phyloP scores from a whole-genome alignment of 2,888 invertebrate genomes.

The Heliconius hortense region DNA sequence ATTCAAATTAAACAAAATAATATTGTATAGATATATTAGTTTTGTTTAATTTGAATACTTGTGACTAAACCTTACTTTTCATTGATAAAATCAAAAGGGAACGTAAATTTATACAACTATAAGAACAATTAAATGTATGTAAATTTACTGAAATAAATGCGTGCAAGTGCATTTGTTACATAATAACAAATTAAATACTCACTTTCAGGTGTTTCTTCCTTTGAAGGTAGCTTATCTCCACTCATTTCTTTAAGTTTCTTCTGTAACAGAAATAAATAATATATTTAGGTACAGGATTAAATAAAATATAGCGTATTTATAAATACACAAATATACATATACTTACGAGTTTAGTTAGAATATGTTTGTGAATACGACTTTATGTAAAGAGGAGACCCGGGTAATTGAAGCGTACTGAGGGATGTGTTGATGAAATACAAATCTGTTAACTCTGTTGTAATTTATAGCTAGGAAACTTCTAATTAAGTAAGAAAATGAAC shows the following conservation, averaged over 20 bases:
- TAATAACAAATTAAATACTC: not conserved
- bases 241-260: constrained; percentile 17
- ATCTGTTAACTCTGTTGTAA: too few species aligned
- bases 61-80: too few species aligned
- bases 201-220: constrained; percentile 7
- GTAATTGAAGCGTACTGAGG: not conserved
- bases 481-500: too few species aligned
- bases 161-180: not conserved
- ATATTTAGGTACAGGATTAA: not conserved
- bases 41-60: too few species aligned
- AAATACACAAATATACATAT: not conserved
- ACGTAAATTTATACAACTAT: too few species aligned
- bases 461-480: too few species aligned
- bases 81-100: too few species aligned
- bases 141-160: not conserved
- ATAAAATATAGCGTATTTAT: not conserved
- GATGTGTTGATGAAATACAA: too few species aligned
- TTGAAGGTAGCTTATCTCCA: not conserved
- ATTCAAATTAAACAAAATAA: too few species aligned
- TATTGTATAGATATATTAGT: too few species aligned
- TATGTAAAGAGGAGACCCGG: not conserved
- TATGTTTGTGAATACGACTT: not conserved
- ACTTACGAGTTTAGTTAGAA: not conserved
- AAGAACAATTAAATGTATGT: too few species aligned
- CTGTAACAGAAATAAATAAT: not conserved